Conservation (phyloP, 1,140 invertebrate species). For the Bombus ignitus region DNA sequence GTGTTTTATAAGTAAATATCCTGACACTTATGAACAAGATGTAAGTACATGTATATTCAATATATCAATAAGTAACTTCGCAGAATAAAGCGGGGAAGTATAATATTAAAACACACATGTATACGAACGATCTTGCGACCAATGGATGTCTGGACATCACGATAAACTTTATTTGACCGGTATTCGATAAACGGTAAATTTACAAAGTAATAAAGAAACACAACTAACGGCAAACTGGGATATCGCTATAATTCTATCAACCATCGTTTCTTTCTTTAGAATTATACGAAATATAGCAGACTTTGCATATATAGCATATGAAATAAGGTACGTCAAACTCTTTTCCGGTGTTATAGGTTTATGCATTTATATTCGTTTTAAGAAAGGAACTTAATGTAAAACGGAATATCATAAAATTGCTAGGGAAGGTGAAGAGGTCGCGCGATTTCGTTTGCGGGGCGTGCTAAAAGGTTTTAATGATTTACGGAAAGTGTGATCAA, state of each 20-base stretch:
- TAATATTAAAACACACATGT: no score
- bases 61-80: no score
- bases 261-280: no score
- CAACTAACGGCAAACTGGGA: constrained; percentile 8
- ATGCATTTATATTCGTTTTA: no score
- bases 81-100: not conserved
- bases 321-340: no score
- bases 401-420: no score
- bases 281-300: no score
- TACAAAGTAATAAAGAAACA: constrained; percentile 62
- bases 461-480: constrained; percentile 68
- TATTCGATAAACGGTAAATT: constrained; percentile 34
- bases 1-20: no score
- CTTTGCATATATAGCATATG: no score
- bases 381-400: not conserved
- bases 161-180: constrained; percentile 22
- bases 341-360: no score
- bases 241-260: constrained; percentile 23
- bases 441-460: constrained; percentile 34
- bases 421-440: not conserved
- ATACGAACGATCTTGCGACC: not conserved
- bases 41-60: no score
- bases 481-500: constrained; percentile 69
- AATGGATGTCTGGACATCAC: not conserved
- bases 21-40: no score